These are phyloP conservation scores for Fissipunctia ypsillon DNA, from an alignment of 2,888 invertebrate genomes.

Conservation along the genomic window DNA sequence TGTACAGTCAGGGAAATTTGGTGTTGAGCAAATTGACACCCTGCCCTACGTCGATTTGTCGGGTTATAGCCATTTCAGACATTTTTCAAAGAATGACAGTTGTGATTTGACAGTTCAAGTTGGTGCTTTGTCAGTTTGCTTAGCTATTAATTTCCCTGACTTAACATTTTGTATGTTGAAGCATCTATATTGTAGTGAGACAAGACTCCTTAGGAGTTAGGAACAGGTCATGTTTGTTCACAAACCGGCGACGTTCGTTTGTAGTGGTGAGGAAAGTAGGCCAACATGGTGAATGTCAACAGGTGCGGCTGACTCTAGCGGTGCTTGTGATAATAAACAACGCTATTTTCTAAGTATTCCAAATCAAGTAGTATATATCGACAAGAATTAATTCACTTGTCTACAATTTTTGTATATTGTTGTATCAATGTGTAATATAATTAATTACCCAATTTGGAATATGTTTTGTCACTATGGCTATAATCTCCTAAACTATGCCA, in stretches of 20 bases:
- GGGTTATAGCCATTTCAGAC: neutral
- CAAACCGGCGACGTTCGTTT: neutral
- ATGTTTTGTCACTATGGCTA: too few species aligned
- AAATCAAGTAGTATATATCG: too few species aligned
- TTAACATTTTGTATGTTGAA: neutral
- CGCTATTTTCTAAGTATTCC: neutral
- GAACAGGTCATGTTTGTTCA: slow-evolving; percentile 17
- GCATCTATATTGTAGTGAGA: neutral
- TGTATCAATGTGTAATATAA: too few species aligned
- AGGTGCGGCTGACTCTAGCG: slow-evolving; percentile 5
- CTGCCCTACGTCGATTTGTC: too few species aligned
- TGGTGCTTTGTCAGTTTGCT: too few species aligned
- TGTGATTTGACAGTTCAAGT: neutral
- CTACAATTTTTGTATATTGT: too few species aligned
- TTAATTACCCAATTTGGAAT: too few species aligned
- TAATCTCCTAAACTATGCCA: too few species aligned
- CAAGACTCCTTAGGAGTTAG: neutral
- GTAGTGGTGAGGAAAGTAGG: slow-evolving; percentile 18
- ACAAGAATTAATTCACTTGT: too few species aligned
- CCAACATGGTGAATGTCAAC: slow-evolving; percentile 30
- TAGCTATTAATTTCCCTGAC: neutral
- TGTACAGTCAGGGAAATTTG: neutral
- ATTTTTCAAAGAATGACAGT: neutral
- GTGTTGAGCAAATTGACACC: neutral
- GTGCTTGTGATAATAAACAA: neutral